These are phyloP conservation scores for Bostrychus sinensis DNA, from an alignment of 2,113 vertebrate genomes.

Conservation along the genomic window DNA sequence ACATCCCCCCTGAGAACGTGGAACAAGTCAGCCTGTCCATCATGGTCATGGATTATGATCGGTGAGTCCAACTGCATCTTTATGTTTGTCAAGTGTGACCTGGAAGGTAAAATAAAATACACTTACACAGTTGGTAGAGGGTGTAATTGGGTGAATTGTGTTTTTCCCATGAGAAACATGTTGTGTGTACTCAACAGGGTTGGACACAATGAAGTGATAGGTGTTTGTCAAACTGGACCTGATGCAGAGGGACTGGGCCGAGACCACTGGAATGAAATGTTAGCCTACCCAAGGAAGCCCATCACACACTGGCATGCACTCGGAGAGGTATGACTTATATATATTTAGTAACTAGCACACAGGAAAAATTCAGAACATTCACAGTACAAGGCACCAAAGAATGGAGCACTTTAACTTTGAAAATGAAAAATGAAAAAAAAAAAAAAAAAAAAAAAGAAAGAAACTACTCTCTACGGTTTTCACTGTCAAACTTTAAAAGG, in stretches of 20 bases:
- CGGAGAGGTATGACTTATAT: constrained; percentile 92
- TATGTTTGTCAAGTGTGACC: not conserved
- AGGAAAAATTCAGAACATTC: no score
- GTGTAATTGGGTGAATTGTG: not conserved
- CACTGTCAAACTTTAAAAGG: no score
- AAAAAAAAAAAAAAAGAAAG: no score
- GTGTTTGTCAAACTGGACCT: constrained; percentile 89
- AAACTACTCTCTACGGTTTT: no score
- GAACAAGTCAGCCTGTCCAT: constrained; percentile 98
- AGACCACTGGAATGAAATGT: constrained; percentile 99
- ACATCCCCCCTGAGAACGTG: constrained; percentile 97
- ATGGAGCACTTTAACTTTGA: no score
- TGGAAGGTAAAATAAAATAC: not conserved
- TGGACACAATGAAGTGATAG: constrained; percentile 98
- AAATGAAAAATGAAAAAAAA: no score
- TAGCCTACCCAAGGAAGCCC: constrained; percentile 95
- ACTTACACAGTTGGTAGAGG: not conserved
- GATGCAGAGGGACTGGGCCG: constrained; percentile 94
- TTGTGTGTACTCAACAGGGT: constrained; percentile 80
- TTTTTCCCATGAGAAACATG: not conserved
- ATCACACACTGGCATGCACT: constrained; percentile 98
- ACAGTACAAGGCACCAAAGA: no score
- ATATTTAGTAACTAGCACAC: no score
- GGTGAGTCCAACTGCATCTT: constrained; percentile 78
- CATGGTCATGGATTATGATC: constrained; percentile 96